Evolutionary conservation across 2,113 vertebrate genomes (phyloP), one percentile per base, ranked within the genome.

Genomic region (Salminus brasiliensis): DNA sequence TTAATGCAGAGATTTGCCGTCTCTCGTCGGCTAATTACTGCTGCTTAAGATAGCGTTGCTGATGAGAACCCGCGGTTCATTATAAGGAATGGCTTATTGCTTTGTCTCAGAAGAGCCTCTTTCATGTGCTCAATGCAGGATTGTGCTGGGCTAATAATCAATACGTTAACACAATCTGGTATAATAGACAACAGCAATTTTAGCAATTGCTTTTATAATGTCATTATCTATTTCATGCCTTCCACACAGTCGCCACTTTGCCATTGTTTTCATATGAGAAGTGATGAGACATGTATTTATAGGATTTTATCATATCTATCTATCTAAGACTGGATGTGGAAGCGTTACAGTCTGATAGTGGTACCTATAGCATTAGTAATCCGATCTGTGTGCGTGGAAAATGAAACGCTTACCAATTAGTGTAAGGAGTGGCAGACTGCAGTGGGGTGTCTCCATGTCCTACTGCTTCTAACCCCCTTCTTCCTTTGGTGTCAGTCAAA

Each of bases 11-110:
- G 59, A 49, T 75, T 67, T 71, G 55, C 71, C 34, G 72, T 76
- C 77, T 81, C 69, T 72, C 45, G 29, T 52, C 53, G 73, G 72
- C 78, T 84, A 84, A 83, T 81, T 81, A 79, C 60, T 72, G 25
- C 18, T 57, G 78, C 66, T 78, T 86, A 69, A 68, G 85, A 84
- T 65, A 72, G 73, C 80, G 57, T 63, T 66, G 73, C 69, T 84
- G 82, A 84, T 80, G 82, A 77, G 62, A 68, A 55, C 45, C 67
- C 47, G 47, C 18, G 18, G 66, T 83, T 83, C 52, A 73, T 77
- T 65, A 76, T 52, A 25, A 72, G 65, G 57, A 73, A 67, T n/a
- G 73, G 25, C 32, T 72, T 80, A 52, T 23, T 76, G 71, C 81
- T 3, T 21, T 30, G 76, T 66, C 60, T 66, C 68, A 72, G 62